A percentile compares a stretch with the other conserved stretches of the same genome.
Evolutionary conservation across 2,888 invertebrate species (phyloP).

Genomic region (Uropetala carovei): DNA sequence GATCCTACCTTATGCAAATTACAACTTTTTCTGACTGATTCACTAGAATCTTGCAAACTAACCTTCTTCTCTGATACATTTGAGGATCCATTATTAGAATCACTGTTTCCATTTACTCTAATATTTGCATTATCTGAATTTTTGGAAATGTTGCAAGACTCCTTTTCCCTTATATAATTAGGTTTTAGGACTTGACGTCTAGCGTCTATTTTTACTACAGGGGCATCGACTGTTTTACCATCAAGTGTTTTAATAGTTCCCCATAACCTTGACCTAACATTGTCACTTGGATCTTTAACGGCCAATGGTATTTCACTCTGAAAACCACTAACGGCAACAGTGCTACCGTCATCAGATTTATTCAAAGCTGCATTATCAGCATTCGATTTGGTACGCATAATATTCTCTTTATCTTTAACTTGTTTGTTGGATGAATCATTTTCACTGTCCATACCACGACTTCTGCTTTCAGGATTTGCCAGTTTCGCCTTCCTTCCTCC

Average conservation of each 20-base stretch:
- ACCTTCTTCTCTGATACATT: neutral
- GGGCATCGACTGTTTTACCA: constrained; percentile 61
- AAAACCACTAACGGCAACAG: neutral
- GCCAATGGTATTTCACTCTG: neutral
- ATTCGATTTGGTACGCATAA: neutral
- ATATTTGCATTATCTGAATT: neutral
- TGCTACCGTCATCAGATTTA: neutral
- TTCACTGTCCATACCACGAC: neutral
- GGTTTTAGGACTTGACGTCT: constrained; percentile 23
- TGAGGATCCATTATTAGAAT: neutral
- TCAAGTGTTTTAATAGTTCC: constrained; percentile 65
- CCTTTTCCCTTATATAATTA: constrained; percentile 1
- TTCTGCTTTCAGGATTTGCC: neutral
- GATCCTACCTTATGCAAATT: neutral
- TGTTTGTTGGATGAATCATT: neutral
- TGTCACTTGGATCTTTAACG: neutral
- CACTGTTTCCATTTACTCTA: neutral
- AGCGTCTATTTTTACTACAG: constrained; percentile 54
- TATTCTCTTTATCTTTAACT: constrained; percentile 40
- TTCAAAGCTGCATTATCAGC: neutral
- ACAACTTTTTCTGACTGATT: neutral
- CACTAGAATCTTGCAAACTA: neutral
- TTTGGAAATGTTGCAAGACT: neutral
- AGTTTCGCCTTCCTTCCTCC: constrained; percentile 34
- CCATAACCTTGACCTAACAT: constrained; percentile 29